Evolutionary conservation across 2,888 invertebrate genomes (phyloP).

Genomic region (Tipula unca): DNA sequence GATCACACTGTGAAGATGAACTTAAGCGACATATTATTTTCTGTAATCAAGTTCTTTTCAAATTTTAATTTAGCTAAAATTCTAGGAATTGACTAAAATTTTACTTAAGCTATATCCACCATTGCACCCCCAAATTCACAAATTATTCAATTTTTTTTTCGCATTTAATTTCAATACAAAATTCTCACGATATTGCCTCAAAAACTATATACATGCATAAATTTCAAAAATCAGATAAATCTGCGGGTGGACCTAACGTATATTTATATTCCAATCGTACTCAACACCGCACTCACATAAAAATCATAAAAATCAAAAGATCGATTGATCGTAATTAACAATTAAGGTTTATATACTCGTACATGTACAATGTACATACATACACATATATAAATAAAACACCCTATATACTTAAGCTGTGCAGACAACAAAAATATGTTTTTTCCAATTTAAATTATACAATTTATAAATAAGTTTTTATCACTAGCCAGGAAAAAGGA

Average conservation of each 20-base stretch:
- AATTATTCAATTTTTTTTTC: not conserved
- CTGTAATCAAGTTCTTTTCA: no score
- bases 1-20: not conserved
- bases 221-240: not conserved
- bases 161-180: not conserved
- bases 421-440: not conserved
- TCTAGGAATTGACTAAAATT: no score
- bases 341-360: not conserved
- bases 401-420: not conserved
- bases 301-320: not conserved
- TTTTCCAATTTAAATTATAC: not conserved
- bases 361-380: not conserved
- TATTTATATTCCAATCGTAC: not conserved
- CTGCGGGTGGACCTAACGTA: not conserved
- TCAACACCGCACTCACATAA: not conserved
- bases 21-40: not conserved
- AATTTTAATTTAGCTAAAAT: no score
- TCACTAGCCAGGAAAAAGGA: conserved; percentile 2
- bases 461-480: not conserved
- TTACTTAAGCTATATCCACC: no score
- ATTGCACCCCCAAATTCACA: not conserved
- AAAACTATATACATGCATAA: not conserved
- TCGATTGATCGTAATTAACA: conserved; percentile 4
- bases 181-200: conserved; percentile 8
- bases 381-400: not conserved